A percentile compares a stretch with the other conserved stretches of the same genome.
phyloP scores from a whole-genome alignment of 1,140 invertebrate genomes.

The Polypedilum pembai region DNA sequence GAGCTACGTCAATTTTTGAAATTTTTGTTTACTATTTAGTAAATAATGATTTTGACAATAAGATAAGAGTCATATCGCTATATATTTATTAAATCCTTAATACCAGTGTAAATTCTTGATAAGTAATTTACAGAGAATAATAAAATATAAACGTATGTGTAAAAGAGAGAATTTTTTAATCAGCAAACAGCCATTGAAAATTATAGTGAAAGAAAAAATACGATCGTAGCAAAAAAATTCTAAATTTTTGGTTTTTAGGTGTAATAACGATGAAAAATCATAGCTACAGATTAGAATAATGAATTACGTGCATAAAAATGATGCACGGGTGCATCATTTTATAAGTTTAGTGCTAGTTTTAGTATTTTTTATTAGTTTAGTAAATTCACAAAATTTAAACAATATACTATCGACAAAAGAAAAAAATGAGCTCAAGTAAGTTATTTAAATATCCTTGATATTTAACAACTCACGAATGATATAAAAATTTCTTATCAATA shows the following conservation, averaged over 20 bases:
- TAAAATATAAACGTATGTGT: no score
- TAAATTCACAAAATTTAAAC: conserved; percentile 30
- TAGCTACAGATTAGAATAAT: background rate
- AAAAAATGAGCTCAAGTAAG: conserved; percentile 16
- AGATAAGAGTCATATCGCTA: no score
- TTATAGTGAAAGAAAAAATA: background rate
- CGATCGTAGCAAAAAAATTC: background rate
- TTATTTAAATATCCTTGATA: conserved; percentile 12
- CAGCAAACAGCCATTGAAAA: no score
- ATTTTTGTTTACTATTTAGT: no score
- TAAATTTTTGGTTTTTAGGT: background rate
- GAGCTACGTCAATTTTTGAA: no score
- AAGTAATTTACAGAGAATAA: no score
- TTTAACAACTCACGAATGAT: conserved; percentile 28
- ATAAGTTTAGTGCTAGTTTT: conserved; percentile 30
- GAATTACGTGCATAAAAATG: conserved; percentile 23
- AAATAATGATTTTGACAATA: no score
- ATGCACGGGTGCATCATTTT: conserved; percentile 30
- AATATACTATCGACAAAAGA: background rate
- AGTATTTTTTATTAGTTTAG: conserved; percentile 30
- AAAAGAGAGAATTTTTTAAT: no score
- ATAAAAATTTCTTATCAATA: background rate
- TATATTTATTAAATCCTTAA: no score
- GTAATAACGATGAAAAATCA: background rate
- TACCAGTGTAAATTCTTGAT: no score